Percentiles rank a stretch among this genome's conserved stretches.
Evolutionary conservation across 1,140 invertebrate species (phyloP).

Genomic region (Rhopalosiphum padi): DNA sequence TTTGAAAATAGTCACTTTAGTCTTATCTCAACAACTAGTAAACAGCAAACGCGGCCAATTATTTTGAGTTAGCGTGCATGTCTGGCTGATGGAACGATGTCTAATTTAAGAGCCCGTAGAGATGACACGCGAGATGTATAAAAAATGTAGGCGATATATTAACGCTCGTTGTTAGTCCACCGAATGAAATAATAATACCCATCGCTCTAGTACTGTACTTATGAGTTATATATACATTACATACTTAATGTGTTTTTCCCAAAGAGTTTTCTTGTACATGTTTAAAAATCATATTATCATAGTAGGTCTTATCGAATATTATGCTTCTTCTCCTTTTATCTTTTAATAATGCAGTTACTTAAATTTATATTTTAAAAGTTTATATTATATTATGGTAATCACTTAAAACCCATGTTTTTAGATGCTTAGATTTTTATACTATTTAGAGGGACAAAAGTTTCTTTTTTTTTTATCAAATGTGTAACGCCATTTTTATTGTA

Average conservation of each 20-base stretch:
- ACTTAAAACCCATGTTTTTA: background rate
- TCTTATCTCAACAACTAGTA: background rate
- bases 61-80: background rate
- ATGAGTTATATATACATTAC: background rate
- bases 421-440: background rate
- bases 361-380: background rate
- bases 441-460: background rate
- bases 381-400: background rate
- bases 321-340: background rate
- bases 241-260: background rate
- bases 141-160: background rate
- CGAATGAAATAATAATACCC: background rate
- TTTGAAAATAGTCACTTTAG: background rate
- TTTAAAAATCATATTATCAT: background rate
- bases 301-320: background rate
- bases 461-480: background rate
- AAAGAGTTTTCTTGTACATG: background rate
- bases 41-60: background rate
- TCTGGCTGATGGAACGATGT: background rate
- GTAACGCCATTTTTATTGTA: background rate
- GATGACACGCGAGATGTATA: background rate
- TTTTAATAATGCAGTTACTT: background rate
- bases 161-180: background rate
- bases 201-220: background rate
- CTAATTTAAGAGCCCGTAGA: background rate